Conservation (phyloP, 2,797 vertebrate species). For the Sarcophilus harrisii region DNA sequence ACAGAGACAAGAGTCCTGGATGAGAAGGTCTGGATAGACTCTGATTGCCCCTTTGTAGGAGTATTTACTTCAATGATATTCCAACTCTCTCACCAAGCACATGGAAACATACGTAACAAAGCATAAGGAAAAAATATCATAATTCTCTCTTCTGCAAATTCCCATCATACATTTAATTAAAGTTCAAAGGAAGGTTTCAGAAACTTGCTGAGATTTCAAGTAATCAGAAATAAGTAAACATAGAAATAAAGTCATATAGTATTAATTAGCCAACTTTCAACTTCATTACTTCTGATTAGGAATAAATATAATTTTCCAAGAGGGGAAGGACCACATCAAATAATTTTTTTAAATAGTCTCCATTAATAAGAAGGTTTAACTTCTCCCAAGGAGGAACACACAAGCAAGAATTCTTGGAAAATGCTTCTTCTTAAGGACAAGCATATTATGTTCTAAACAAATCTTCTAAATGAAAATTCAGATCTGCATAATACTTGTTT, state of each 20-base stretch:
- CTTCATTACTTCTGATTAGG: conserved; percentile 30
- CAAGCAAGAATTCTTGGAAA: background rate
- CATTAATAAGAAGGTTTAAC: background rate
- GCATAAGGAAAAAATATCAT: background rate
- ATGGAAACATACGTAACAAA: background rate
- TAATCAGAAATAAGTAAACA: conserved; percentile 50
- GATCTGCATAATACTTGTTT: conserved; percentile 25
- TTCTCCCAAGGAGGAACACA: conserved; percentile 19
- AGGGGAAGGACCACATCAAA: background rate
- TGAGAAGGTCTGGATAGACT: background rate
- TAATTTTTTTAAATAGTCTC: background rate
- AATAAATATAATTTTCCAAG: background rate
- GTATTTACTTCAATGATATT: background rate
- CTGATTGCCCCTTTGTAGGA: background rate
- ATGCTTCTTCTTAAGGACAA: conserved; percentile 15
- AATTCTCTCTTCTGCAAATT: conserved; percentile 10
- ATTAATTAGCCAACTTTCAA: conserved; percentile 34
- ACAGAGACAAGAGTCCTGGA: background rate
- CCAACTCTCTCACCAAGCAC: background rate
- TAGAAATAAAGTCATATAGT: background rate
- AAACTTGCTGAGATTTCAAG: conserved; percentile 32
- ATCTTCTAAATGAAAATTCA: conserved; percentile 24
- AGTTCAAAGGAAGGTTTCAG: conserved; percentile 30
- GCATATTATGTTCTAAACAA: background rate
- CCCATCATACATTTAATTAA: conserved; percentile 37